Evolutionary conservation across 1,140 invertebrate species (phyloP).

Genomic region (Ips typographus): DNA sequence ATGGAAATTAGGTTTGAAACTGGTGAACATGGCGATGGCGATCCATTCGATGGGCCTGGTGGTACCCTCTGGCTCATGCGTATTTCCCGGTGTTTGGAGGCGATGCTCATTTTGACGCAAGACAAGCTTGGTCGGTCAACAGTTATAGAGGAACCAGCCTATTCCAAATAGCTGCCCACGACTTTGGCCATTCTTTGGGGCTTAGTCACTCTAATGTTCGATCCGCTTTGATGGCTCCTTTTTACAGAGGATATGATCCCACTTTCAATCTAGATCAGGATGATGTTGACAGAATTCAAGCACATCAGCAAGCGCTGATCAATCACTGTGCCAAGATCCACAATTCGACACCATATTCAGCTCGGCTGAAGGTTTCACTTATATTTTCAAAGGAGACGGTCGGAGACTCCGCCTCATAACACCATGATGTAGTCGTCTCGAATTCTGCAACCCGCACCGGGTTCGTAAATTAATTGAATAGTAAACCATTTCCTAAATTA

Average conservation of each 20-base stretch:
- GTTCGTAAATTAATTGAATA: too few species aligned
- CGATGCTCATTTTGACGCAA: constrained; percentile 92
- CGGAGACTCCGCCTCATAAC: too few species aligned
- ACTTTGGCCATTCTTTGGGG: constrained; percentile 93
- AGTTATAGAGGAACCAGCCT: constrained; percentile 82
- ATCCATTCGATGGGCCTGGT: constrained; percentile 91
- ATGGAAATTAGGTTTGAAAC: constrained; percentile 88
- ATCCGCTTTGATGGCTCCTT: constrained; percentile 90
- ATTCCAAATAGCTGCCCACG: constrained; percentile 94
- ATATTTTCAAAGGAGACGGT: constrained; percentile 83
- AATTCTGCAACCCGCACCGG: too few species aligned
- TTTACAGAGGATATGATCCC: constrained; percentile 87
- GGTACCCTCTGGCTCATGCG: constrained; percentile 88
- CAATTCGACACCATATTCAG: constrained; percentile 85
- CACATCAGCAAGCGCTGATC: constrained; percentile 77
- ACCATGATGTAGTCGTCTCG: too few species aligned
- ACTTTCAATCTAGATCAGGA: constrained; percentile 75
- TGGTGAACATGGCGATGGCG: constrained; percentile 90
- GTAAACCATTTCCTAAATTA: too few species aligned
- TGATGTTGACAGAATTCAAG: constrained; percentile 78
- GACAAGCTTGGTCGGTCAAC: constrained; percentile 81
- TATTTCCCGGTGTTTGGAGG: constrained; percentile 95
- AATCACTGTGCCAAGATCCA: constrained; percentile 74
- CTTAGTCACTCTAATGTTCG: constrained; percentile 87
- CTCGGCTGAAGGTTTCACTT: constrained; percentile 77